Conservation (phyloP, 1,140 invertebrate species). For the Idris sp. region DNA sequence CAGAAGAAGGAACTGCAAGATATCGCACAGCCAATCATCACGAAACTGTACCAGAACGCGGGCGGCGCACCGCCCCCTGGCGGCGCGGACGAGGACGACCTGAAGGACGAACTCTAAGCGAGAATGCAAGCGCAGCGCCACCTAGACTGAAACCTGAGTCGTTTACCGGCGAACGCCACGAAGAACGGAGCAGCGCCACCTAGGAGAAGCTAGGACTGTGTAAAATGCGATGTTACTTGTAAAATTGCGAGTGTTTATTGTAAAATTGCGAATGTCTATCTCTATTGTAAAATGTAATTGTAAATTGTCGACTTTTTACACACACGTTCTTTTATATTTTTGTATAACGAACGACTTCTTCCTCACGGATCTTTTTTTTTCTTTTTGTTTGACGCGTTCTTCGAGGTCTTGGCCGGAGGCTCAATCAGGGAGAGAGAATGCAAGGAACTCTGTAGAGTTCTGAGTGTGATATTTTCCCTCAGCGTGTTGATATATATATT, state of each 20-base stretch:
- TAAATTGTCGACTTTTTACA: too few species aligned
- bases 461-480: too few species aligned
- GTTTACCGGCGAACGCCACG: constrained; percentile 4
- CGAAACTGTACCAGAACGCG: constrained; percentile 95
- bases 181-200: constrained; percentile 1
- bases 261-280: too few species aligned
- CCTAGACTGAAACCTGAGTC: constrained; percentile 67
- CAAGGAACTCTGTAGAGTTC: too few species aligned
- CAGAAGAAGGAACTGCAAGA: constrained; percentile 98
- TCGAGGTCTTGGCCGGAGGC: constrained; percentile 6
- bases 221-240: too few species aligned
- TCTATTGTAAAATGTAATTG: too few species aligned
- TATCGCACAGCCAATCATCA: constrained; percentile 97
- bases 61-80: constrained; percentile 84
- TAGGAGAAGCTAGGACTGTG: too few species aligned
- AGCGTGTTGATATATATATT: constrained; percentile 71
- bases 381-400: constrained; percentile 1
- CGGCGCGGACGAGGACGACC: constrained; percentile 84
- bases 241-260: too few species aligned
- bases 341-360: constrained; percentile 12
- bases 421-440: constrained; percentile 5
- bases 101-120: constrained; percentile 90
- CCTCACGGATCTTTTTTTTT: constrained; percentile 2
- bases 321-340: neutral
- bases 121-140: constrained; percentile 18